A percentile compares a stretch with the other conserved stretches of the same genome.
Evolutionary conservation across 2,797 vertebrate species (phyloP).

Genomic region (Psittacula echo): DNA sequence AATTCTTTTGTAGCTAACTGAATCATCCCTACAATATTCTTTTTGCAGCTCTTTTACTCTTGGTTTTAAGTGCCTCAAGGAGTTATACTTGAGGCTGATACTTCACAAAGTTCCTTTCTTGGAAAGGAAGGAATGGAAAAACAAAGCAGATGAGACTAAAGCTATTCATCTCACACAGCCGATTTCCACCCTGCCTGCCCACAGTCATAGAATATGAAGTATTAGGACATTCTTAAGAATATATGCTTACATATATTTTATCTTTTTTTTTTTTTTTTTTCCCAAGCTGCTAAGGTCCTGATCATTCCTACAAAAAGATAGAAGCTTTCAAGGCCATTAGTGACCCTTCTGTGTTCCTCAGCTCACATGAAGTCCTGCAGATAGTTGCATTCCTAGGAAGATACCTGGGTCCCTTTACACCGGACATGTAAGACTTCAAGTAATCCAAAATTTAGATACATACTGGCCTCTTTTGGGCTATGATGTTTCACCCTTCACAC

Average conservation of each 20-base stretch:
- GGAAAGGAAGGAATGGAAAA: neutral
- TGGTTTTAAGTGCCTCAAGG: neutral
- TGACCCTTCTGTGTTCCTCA: neutral
- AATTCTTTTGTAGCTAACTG: neutral
- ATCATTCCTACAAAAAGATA: neutral
- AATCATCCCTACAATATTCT: neutral
- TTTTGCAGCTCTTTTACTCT: neutral
- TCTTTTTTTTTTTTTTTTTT: neutral
- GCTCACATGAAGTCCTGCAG: neutral
- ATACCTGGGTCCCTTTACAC: neutral
- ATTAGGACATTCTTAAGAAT: neutral
- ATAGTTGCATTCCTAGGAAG: neutral
- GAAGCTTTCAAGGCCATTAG: neutral
- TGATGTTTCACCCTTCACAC: neutral
- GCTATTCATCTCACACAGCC: neutral
- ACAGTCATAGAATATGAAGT: neutral
- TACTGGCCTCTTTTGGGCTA: conserved; percentile 52
- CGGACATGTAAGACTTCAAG: neutral
- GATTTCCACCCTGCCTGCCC: neutral
- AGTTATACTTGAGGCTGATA: neutral
- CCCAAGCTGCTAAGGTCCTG: neutral
- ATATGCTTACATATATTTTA: neutral
- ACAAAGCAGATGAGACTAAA: neutral
- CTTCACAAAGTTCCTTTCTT: neutral
- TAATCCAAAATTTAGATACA: conserved; percentile 25